Percentiles rank a stretch among this genome's conserved stretches.
These are phyloP conservation scores for Platyura marginata DNA, from an alignment of 1,140 invertebrate species.

Conservation along the genomic window DNA sequence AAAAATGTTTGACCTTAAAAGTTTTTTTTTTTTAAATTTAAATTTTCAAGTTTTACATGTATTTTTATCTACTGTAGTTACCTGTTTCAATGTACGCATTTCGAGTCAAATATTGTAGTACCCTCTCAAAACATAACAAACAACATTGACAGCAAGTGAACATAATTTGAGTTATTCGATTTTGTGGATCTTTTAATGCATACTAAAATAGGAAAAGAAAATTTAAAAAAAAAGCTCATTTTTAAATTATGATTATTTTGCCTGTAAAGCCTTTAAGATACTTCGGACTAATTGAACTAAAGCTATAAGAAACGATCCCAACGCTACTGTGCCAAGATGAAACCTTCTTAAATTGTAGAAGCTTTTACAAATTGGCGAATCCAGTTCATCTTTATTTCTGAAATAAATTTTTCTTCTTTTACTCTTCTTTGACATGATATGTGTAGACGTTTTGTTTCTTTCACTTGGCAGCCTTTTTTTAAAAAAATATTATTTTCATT, in stretches of 20 bases:
- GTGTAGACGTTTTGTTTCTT: too few species aligned
- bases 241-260: not conserved
- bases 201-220: slow-evolving; percentile 12
- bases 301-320: slow-evolving; percentile 57
- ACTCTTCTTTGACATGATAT: too few species aligned
- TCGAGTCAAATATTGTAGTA: slow-evolving; percentile 48
- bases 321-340: slow-evolving; percentile 58
- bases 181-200: slow-evolving; percentile 24
- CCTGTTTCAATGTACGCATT: slow-evolving; percentile 68
- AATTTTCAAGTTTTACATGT: too few species aligned
- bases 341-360: slow-evolving; percentile 38
- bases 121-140: slow-evolving; percentile 51
- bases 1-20: too few species aligned
- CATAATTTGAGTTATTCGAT: slow-evolving; percentile 19
- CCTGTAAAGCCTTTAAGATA: slow-evolving; percentile 24
- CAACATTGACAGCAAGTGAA: slow-evolving; percentile 52
- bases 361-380: slow-evolving; percentile 34
- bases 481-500: slow-evolving; percentile 6
- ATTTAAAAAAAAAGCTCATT: not conserved
- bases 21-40: too few species aligned
- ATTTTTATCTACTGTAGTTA: too few species aligned
- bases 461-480: too few species aligned
- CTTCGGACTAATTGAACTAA: slow-evolving; percentile 44
- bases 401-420: slow-evolving; percentile 11
- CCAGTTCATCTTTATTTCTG: slow-evolving; percentile 44